Conservation (phyloP, 2,888 invertebrate genomes). For the Danaus chrysippus region DNA sequence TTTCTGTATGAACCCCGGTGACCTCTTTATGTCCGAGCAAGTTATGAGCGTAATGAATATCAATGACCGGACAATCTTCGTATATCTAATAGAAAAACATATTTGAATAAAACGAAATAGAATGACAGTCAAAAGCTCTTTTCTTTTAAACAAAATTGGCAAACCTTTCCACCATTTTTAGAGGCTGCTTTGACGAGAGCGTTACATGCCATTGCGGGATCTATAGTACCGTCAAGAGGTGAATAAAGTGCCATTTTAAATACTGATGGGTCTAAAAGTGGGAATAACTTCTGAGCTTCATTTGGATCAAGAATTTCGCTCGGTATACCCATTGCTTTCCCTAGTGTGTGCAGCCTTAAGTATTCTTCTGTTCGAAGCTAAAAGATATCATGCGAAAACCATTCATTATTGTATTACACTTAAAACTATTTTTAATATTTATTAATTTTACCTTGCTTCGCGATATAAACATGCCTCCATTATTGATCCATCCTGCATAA, state of each 20-base stretch:
- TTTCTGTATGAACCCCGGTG: constrained; percentile 86
- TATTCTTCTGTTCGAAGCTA: constrained; percentile 91
- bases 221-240: constrained; percentile 90
- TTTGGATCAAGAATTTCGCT: constrained; percentile 84
- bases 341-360: constrained; percentile 87
- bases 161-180: constrained; percentile 84
- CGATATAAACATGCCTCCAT: constrained; percentile 94
- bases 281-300: constrained; percentile 88
- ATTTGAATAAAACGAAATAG: not conserved
- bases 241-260: constrained; percentile 88
- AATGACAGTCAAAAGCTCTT: not conserved
- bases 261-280: constrained; percentile 85
- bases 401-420: no score
- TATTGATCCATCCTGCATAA: constrained; percentile 92
- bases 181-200: constrained; percentile 87
- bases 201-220: constrained; percentile 89
- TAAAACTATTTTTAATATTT: not conserved
- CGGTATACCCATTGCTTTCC: constrained; percentile 87
- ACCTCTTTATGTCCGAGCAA: constrained; percentile 83
- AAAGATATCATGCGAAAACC: constrained; percentile 2
- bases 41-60: constrained; percentile 83
- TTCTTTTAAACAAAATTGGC: constrained; percentile 17
- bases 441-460: constrained; percentile 55
- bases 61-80: constrained; percentile 87
- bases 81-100: constrained; percentile 74